These are phyloP conservation scores for Fulica atra DNA, from an alignment of 2,113 vertebrate species.

Conservation along the genomic window DNA sequence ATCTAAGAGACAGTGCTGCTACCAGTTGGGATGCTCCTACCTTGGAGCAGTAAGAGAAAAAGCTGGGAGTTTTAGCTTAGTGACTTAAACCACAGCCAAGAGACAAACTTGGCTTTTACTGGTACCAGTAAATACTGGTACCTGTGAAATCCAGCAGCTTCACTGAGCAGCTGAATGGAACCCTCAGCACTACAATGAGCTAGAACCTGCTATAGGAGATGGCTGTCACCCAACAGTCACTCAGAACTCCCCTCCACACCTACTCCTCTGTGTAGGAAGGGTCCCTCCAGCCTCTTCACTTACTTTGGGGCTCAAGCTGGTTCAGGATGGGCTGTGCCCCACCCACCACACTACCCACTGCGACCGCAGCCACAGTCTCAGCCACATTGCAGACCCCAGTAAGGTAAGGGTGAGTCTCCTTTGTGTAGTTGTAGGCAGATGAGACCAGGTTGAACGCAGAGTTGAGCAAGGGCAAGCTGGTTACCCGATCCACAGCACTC, in stretches of 20 bases:
- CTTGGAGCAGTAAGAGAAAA: rapidly evolving
- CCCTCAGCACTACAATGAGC: not conserved
- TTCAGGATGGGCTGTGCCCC: constrained; percentile 88
- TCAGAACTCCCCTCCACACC: not conserved
- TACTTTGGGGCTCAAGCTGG: constrained; percentile 90
- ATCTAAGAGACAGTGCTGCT: not conserved
- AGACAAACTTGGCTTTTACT: not conserved
- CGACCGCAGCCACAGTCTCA: constrained; percentile 83
- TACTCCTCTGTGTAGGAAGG: not conserved
- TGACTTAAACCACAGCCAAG: not conserved
- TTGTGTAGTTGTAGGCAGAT: constrained; percentile 83
- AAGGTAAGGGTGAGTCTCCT: constrained; percentile 85
- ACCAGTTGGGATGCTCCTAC: not conserved
- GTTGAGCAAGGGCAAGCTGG: constrained; percentile 85
- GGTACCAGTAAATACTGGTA: too few species aligned
- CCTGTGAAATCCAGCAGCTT: not conserved
- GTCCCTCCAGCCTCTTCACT: constrained; percentile 39
- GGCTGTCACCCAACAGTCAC: not conserved
- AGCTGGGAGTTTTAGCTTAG: not conserved
- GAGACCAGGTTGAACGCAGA: constrained; percentile 84
- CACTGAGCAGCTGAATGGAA: too few species aligned
- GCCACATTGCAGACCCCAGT: constrained; percentile 83
- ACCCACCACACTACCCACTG: constrained; percentile 77
- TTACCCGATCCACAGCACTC: constrained; percentile 82
- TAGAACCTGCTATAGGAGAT: not conserved